Base-by-base conservation (phyloP, 2,797 vertebrate genomes). In the Girardinus metallicus region DNA sequence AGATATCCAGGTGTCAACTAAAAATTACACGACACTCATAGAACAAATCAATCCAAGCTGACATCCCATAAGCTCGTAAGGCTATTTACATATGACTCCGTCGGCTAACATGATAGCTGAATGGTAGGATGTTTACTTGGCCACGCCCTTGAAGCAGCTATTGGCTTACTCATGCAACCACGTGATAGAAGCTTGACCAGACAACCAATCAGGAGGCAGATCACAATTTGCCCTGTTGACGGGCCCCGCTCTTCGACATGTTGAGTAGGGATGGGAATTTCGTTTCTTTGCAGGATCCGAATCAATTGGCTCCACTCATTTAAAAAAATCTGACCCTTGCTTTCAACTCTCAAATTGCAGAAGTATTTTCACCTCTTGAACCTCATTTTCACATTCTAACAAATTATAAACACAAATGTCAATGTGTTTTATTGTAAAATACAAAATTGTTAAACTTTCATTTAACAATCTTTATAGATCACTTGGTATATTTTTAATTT, bases 21-120 rank as follows among this genome's bases (percentile, higher is more conserved):
- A 66, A 73, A 81, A 60, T 0, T 2, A 31, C 0, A 36, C 10
- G 6, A 29, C 3, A 23, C 8, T 26, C 11, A 41, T 15, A 72
- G 9, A 26, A 43, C 57, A 82, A 75, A 74, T 23, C 0, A 29
- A 39, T 3, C 72, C 46, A 34, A 57, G 18, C 5, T 68, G 70
- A 80, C 77, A 79, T 72, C 66, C 49, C 81, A 85, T 74, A 78
- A 85, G 85, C 82, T 90, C 79, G 76, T 82, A 74, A 79, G 76
- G 83, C 87, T 85, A 80, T 73, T 84, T 75, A 80, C 57, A 85
- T 80, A 18, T 76, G 80, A 87, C 78, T 85, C 73, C 64, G 82
- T 77, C 77, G 5, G 83, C 79, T 94, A 94, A 87, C 93, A 90
- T 90, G 90, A 78, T 81, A 82, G 86, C 85, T 83, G 44, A 83